Evolutionary conservation across 2,797 vertebrate genomes (phyloP).

Genomic region (Lacerta viridis): DNA sequence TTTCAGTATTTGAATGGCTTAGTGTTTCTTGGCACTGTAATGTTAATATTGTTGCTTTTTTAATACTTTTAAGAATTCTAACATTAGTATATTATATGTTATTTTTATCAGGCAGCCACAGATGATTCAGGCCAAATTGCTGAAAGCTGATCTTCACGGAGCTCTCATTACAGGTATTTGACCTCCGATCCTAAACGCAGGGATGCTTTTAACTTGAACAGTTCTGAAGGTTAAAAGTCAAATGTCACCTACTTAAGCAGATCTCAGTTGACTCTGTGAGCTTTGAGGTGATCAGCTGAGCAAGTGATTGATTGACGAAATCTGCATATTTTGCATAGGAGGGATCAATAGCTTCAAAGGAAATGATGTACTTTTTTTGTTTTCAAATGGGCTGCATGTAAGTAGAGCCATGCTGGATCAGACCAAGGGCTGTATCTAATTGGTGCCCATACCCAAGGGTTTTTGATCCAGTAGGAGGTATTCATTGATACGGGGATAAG

Average conservation of each 20-base stretch:
- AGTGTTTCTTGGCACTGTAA: background rate
- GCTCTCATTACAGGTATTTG: slow-evolving; percentile 87
- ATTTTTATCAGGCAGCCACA: slow-evolving; percentile 80
- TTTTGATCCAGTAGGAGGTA: too few relatives aligned
- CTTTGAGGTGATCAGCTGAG: background rate
- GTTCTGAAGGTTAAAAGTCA: background rate
- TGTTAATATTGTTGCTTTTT: background rate
- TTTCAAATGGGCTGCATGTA: background rate
- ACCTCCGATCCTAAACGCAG: background rate
- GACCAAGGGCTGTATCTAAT: too few relatives aligned
- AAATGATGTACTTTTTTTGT: background rate
- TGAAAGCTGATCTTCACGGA: slow-evolving; percentile 96
- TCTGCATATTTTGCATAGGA: background rate
- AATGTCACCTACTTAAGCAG: background rate
- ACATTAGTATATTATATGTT: background rate
- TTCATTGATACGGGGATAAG: too few relatives aligned
- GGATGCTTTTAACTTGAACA: background rate
- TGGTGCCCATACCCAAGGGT: too few relatives aligned
- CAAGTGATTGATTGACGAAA: background rate
- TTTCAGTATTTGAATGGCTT: background rate
- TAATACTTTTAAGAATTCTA: background rate
- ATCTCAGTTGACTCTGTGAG: background rate
- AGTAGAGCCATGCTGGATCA: too few relatives aligned
- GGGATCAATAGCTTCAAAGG: too few relatives aligned
- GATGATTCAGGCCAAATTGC: slow-evolving; percentile 88